Evolutionary conservation across 2,797 vertebrate genomes (phyloP).

Genomic region (Sebastes miniatus): DNA sequence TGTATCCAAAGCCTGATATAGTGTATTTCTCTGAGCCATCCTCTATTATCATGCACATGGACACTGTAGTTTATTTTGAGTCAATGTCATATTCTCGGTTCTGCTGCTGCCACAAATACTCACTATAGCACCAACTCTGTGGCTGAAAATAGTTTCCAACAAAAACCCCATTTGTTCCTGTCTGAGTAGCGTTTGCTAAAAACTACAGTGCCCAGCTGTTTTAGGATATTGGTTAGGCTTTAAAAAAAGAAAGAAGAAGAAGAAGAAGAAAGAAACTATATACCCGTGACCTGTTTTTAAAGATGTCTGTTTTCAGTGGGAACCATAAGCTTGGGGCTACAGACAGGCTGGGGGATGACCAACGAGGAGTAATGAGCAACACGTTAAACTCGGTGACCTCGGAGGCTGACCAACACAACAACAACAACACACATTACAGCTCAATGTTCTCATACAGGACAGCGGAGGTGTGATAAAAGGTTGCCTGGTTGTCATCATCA

Average conservation of each 20-base stretch:
- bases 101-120: background rate
- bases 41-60: background rate
- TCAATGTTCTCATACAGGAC: background rate
- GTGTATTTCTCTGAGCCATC: background rate
- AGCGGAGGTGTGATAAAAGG: background rate
- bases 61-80: background rate
- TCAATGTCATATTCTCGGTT: background rate
- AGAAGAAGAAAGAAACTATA: no score
- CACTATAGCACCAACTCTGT: background rate
- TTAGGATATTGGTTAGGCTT: background rate
- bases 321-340: background rate
- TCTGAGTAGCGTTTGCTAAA: background rate
- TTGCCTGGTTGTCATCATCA: background rate
- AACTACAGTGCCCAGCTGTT: background rate
- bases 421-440: background rate
- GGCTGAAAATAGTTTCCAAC: background rate
- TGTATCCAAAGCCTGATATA: background rate
- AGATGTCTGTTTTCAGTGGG: background rate
- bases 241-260: no score
- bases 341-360: background rate
- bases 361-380: background rate
- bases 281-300: background rate
- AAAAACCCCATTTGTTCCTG: background rate
- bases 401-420: background rate
- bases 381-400: background rate